Percentiles rank a stretch among this genome's conserved stretches.
Evolutionary conservation across 2,113 vertebrate genomes (phyloP).

Genomic region (Brachypteracias leptosomus): DNA sequence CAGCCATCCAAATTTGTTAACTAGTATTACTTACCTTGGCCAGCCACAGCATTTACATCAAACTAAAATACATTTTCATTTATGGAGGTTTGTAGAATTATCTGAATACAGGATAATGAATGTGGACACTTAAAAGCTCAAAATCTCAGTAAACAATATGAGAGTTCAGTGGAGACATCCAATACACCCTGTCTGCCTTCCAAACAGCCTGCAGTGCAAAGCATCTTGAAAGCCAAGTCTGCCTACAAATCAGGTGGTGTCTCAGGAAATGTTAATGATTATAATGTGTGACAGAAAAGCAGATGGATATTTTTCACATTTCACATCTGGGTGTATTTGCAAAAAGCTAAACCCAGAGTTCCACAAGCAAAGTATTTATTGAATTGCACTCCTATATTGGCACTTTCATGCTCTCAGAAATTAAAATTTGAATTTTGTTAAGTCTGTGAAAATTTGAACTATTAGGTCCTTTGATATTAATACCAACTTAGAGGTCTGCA

Average conservation of each 20-base stretch:
- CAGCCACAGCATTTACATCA: not conserved
- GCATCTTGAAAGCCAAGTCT: not conserved
- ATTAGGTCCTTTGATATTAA: not conserved
- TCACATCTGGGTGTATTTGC: not conserved
- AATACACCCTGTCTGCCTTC: not conserved
- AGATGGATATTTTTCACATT: not conserved
- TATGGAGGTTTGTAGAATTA: not conserved
- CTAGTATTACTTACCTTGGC: not conserved
- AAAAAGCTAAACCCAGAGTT: not conserved
- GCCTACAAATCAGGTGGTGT: not conserved
- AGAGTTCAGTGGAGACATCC: not conserved
- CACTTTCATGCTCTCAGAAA: not conserved
- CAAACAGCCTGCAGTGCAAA: not conserved
- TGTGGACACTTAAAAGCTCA: not conserved
- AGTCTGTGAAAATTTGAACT: not conserved
- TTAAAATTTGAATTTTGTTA: not conserved
- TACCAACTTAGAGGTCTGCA: not conserved
- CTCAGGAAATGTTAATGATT: not conserved
- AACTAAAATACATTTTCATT: not conserved
- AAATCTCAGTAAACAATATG: not conserved
- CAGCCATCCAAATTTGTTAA: not conserved
- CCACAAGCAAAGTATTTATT: not conserved
- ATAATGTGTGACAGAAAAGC: not conserved
- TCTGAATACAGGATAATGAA: not conserved
- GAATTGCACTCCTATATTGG: not conserved